A percentile compares a stretch with the other conserved stretches of the same genome.
Conservation (phyloP, 2,888 invertebrate species). For the Acanthosepion pharaonis region DNA sequence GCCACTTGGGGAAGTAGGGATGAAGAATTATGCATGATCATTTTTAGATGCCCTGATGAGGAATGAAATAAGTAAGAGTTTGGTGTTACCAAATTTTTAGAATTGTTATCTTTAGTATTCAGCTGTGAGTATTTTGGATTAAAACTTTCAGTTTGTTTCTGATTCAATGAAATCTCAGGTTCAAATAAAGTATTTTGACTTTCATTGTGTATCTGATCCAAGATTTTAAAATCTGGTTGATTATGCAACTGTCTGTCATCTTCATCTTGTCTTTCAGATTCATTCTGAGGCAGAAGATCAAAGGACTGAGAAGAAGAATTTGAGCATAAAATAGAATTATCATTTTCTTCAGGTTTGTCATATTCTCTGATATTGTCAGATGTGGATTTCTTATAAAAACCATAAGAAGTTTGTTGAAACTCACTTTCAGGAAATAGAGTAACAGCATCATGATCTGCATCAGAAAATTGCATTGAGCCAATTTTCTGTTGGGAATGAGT, state of each 20-base stretch:
- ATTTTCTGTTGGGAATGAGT: not conserved
- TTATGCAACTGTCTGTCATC: not conserved
- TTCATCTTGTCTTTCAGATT: not conserved
- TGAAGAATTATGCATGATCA: not conserved
- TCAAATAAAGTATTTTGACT: not conserved
- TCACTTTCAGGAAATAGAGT: not conserved
- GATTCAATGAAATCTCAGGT: not conserved
- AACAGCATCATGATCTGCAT: not conserved
- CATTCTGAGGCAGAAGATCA: not conserved
- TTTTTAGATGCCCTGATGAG: not conserved
- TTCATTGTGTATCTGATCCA: not conserved
- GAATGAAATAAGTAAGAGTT: not conserved
- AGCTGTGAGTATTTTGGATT: too few species aligned
- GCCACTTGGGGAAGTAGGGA: not conserved
- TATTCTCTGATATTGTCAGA: not conserved
- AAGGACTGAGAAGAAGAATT: not conserved
- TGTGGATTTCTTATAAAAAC: not conserved
- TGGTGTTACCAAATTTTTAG: not conserved
- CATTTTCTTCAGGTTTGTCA: not conserved
- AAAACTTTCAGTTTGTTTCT: not conserved
- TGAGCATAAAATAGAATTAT: not conserved
- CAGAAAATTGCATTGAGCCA: not conserved
- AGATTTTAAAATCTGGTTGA: not conserved
- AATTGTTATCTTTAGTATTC: not conserved
- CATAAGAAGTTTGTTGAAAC: not conserved